Percentiles rank a stretch among this genome's conserved stretches.
These are phyloP conservation scores for Ictalurus punctatus DNA, from an alignment of 2,113 vertebrate genomes.

Conservation along the genomic window DNA sequence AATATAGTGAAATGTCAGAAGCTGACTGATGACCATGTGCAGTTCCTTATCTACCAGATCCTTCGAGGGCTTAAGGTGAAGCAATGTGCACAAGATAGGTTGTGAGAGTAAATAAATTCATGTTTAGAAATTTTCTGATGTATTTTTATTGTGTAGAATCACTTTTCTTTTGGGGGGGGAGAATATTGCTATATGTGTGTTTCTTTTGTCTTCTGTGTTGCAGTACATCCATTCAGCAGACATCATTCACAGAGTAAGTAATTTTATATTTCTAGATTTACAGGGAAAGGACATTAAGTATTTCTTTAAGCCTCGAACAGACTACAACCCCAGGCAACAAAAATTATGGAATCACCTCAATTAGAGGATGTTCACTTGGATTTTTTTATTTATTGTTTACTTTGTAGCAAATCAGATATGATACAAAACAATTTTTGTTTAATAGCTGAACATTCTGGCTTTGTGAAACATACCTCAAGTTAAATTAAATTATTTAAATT, in stretches of 20 bases:
- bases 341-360: too few relatives aligned
- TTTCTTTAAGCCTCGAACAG: neutral
- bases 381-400: too few relatives aligned
- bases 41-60: conserved; percentile 99
- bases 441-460: too few relatives aligned
- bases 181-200: conserved; percentile 6
- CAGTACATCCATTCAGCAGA: conserved; percentile 99
- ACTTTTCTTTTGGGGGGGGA: neutral
- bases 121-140: neutral
- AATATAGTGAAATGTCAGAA: conserved; percentile 99
- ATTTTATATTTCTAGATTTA: neutral
- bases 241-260: conserved; percentile 98
- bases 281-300: neutral
- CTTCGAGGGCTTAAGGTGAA: conserved; percentile 94
- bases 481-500: too few relatives aligned
- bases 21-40: conserved; percentile 96
- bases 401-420: too few relatives aligned
- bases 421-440: too few relatives aligned
- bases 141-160: neutral
- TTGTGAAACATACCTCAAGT: too few relatives aligned
- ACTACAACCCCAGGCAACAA: too few relatives aligned
- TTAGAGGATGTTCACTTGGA: too few relatives aligned
- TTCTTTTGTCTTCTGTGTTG: conserved; percentile 57
- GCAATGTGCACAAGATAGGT: neutral
- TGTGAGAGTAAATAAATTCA: neutral